phyloP scores from a whole-genome alignment of 2,888 invertebrate species.

The Hyposoter didymator region DNA sequence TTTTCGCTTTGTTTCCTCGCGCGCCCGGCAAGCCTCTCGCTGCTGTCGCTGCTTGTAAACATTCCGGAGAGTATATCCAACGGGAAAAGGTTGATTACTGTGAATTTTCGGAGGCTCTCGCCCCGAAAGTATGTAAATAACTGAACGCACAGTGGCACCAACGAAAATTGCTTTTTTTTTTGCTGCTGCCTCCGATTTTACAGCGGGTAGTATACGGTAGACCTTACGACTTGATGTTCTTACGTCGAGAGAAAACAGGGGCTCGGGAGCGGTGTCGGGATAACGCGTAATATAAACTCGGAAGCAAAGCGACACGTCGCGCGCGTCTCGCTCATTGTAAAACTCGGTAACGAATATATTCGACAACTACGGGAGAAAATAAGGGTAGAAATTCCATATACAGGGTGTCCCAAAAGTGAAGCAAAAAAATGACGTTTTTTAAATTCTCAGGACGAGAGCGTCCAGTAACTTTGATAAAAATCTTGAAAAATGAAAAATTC shows the following conservation, averaged over 20 bases:
- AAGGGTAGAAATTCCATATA: conserved; percentile 21
- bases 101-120: conserved; percentile 2
- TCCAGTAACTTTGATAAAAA: background rate
- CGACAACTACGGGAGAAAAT: conserved; percentile 42
- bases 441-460: background rate
- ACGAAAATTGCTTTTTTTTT: conserved; percentile 10
- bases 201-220: conserved; percentile 31
- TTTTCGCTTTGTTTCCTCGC: background rate
- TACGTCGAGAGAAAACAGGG: conserved; percentile 15
- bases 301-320: conserved; percentile 11
- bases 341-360: conserved; percentile 8
- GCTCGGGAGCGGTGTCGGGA: background rate
- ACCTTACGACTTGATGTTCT: conserved; percentile 23
- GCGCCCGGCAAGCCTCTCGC: background rate
- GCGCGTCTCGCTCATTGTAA: conserved; percentile 25
- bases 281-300: conserved; percentile 20
- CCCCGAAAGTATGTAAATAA: conserved; percentile 19
- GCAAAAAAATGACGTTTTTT: background rate
- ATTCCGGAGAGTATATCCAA: background rate
- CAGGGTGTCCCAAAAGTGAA: background rate
- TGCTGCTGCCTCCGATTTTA: conserved; percentile 56
- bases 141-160: conserved; percentile 14
- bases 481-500: too few species aligned
- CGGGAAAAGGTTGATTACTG: background rate
- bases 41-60: too few species aligned